Percentiles rank a stretch among this genome's conserved stretches.
Conservation (phyloP, 2,888 invertebrate species). For the Apamea epomidion region DNA sequence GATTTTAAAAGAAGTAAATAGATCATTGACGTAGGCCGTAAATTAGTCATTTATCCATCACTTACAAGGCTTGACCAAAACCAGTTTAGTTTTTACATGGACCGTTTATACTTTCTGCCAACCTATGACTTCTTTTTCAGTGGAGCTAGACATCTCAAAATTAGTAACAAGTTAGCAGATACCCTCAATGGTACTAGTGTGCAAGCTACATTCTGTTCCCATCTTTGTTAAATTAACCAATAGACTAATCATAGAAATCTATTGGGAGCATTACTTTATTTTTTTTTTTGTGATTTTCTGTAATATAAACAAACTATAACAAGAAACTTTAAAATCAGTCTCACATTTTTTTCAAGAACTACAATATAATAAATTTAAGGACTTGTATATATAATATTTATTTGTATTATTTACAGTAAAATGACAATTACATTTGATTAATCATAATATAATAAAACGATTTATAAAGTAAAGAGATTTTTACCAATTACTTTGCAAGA, state of each 20-base stretch:
- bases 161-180: not conserved
- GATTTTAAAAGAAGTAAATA: not conserved
- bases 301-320: not conserved
- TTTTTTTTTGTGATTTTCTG: not conserved
- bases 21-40: not conserved
- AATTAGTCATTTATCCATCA: not conserved
- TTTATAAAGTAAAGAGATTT: conserved; percentile 1
- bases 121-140: not conserved
- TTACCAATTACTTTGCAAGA: conserved; percentile 1
- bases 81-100: not conserved
- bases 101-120: not conserved
- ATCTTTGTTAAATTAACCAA: conserved; percentile 1
- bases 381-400: not conserved
- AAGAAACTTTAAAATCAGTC: not conserved
- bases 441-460: not conserved
- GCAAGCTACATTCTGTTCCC: conserved; percentile 23
- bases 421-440: not conserved
- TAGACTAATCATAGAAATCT: not conserved
- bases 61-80: not conserved
- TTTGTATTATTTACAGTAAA: conserved; percentile 5
- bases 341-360: not conserved
- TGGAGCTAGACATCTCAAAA: not conserved
- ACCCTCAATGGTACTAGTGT: conserved; percentile 12
- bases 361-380: not conserved
- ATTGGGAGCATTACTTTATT: not conserved